Conservation (phyloP, 1,140 invertebrate species). For the Drosophila truncata region DNA sequence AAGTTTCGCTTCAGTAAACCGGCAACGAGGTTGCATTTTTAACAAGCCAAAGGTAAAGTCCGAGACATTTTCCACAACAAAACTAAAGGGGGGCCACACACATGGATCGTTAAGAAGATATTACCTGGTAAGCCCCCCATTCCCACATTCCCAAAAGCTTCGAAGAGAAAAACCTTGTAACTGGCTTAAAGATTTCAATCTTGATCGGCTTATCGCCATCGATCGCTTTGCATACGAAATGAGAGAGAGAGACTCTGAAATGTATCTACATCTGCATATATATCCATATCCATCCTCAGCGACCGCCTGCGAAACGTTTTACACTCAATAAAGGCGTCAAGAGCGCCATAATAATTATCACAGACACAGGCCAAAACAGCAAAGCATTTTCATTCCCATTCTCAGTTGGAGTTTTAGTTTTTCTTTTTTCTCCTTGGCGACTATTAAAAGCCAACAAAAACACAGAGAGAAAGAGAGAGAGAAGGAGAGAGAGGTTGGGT, state of each 20-base stretch:
- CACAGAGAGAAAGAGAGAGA: background rate
- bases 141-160: background rate
- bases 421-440: conserved; percentile 15
- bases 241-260: conserved; percentile 26
- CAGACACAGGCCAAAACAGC: conserved; percentile 33
- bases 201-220: conserved; percentile 64
- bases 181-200: conserved; percentile 41
- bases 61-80: conserved; percentile 6
- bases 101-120: conserved; percentile 32
- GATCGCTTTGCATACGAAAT: conserved; percentile 74
- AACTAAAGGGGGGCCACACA: conserved; percentile 34
- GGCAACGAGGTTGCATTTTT: conserved; percentile 46
- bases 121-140: conserved; percentile 4
- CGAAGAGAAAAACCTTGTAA: conserved; percentile 29
- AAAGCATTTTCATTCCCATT: conserved; percentile 19
- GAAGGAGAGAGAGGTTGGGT: background rate
- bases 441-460: conserved; percentile 54
- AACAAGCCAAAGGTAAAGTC: conserved; percentile 32
- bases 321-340: conserved; percentile 82
- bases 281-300: conserved; percentile 57
- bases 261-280: conserved; percentile 19
- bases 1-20: conserved; percentile 54
- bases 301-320: conserved; percentile 74
- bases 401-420: background rate
- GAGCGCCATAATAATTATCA: conserved; percentile 81